Evolutionary conservation across 2,113 vertebrate genomes (phyloP).

Genomic region (Scolopax mira): DNA sequence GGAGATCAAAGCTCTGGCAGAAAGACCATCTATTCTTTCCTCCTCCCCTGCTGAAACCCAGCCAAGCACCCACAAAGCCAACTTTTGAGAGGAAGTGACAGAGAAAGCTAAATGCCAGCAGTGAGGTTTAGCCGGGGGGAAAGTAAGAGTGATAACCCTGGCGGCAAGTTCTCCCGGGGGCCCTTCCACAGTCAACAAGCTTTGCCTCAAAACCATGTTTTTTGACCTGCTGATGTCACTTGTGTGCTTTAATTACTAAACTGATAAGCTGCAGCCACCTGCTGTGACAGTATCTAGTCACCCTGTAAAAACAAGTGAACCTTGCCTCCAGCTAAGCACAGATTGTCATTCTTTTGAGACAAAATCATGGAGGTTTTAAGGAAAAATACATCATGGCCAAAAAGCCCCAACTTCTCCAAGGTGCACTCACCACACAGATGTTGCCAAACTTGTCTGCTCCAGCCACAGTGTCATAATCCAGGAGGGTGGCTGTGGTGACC

Average conservation of each 20-base stretch:
- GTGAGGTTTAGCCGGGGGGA: neutral
- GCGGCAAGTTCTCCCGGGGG: neutral
- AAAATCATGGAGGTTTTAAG: conserved; percentile 33
- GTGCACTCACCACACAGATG: conserved; percentile 89
- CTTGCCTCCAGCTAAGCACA: neutral
- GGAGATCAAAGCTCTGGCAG: conserved; percentile 39
- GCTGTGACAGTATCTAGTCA: neutral
- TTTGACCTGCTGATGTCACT: neutral
- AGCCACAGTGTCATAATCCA: conserved; percentile 97
- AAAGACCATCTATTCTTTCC: conserved; percentile 12
- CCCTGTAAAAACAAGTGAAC: neutral
- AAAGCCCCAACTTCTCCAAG: neutral
- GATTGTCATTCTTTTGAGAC: conserved; percentile 34
- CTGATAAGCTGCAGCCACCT: neutral
- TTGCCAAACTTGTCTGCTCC: conserved; percentile 98
- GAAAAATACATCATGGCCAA: neutral
- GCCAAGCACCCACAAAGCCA: conserved; percentile 35
- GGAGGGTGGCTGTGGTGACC: conserved; percentile 93
- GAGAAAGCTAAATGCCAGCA: neutral
- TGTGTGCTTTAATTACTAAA: neutral
- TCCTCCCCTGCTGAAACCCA: conserved; percentile 8
- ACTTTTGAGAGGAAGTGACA: neutral
- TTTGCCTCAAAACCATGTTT: neutral
- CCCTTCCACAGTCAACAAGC: neutral
- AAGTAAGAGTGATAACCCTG: neutral